Evolutionary conservation across 2,113 vertebrate species (phyloP).

Genomic region (Myrmophylax atrothorax): DNA sequence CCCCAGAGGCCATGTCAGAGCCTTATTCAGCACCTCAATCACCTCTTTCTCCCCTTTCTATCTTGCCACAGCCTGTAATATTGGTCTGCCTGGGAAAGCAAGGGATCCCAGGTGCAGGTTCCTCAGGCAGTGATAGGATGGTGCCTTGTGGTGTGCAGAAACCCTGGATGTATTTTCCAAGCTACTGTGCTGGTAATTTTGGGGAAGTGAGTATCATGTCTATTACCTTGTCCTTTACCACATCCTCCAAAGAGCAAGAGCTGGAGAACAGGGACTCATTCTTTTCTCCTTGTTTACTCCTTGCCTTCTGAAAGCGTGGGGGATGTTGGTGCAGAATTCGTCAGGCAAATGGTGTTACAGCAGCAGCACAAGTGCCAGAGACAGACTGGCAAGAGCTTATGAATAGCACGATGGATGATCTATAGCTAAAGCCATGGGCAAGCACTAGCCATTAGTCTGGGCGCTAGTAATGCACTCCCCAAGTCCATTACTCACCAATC

Average conservation of each 20-base stretch:
- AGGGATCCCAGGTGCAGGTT: neutral
- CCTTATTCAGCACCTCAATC: neutral
- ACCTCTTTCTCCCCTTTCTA: neutral
- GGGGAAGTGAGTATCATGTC: neutral
- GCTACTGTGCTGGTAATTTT: neutral
- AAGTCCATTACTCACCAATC: constrained; percentile 98
- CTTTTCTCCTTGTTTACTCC: neutral
- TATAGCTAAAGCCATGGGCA: constrained; percentile 88
- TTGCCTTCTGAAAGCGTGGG: neutral
- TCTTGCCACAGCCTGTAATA: neutral
- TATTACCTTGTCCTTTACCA: neutral
- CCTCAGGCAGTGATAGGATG: neutral
- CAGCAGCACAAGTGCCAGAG: constrained; percentile 69
- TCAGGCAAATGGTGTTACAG: constrained; percentile 32
- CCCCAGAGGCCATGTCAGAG: neutral
- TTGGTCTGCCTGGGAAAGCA: neutral
- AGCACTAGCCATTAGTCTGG: constrained; percentile 93
- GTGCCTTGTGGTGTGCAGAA: neutral
- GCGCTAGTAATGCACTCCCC: constrained; percentile 87
- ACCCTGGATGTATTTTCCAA: neutral
- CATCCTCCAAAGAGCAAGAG: neutral
- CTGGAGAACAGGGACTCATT: neutral
- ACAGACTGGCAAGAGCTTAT: constrained; percentile 82
- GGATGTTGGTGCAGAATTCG: neutral
- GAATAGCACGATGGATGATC: constrained; percentile 90